Evolutionary conservation across 2,113 vertebrate genomes (phyloP).

Genomic region (Catharus fuscescens): DNA sequence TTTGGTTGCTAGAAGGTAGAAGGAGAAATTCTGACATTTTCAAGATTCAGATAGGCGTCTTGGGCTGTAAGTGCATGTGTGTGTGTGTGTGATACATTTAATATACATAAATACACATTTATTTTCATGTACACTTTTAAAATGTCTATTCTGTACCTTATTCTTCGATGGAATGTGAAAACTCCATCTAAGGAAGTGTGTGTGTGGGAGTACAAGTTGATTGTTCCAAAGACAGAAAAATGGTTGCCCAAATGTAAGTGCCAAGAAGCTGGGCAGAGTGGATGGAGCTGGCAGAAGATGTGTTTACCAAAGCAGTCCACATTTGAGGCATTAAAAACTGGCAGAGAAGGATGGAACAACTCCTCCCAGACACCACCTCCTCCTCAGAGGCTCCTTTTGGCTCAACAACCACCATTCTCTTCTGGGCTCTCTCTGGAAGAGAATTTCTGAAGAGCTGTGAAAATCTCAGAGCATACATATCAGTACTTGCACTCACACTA

Average conservation of each 20-base stretch:
- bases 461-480: not conserved
- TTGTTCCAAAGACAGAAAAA: not conserved
- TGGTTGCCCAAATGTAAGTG: not conserved
- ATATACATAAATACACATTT: not conserved
- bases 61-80: fast-evolving
- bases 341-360: slow-evolving; percentile 35
- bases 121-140: not conserved
- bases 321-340: not conserved
- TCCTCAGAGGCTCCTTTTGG: not conserved
- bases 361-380: slow-evolving; percentile 25
- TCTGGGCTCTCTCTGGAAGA: not conserved
- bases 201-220: not conserved
- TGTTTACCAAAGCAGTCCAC: slow-evolving; percentile 31
- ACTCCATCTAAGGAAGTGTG: not conserved
- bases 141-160: not conserved
- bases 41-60: not conserved
- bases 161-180: not conserved
- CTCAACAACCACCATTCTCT: not conserved
- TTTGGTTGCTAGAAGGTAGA: not conserved
- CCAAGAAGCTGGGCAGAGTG: slow-evolving; percentile 8
- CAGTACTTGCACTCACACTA: not conserved
- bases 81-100: not conserved
- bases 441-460: not conserved
- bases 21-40: not conserved
- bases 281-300: slow-evolving; percentile 26